Evolutionary conservation across 2,797 vertebrate genomes (phyloP), one percentile per base, ranked within the genome.

Genomic region (Nyctibius grandis): DNA sequence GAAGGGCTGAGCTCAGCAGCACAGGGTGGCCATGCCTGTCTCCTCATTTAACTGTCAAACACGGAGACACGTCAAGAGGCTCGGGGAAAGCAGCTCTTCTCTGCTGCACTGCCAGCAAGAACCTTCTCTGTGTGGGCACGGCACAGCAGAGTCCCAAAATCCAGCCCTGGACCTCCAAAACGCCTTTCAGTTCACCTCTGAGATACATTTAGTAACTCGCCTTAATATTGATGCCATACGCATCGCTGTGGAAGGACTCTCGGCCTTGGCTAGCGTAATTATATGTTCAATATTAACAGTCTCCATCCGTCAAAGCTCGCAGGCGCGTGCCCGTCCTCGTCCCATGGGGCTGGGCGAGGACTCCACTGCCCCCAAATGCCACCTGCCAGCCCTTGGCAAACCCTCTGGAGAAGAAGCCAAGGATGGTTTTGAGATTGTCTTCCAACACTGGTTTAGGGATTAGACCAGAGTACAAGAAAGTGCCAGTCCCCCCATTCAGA

Each of bases 241-340:
- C 15, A 50, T 65, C 2, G 7, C 75, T 0, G 47, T 10, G 0
- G 89, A 84, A 89, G 95, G 85, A 75, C 79, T 96, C 86, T 50
- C 4, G 5, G 95, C 89, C 92, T 64, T 78, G 94, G 85, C 95
- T 74, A 21, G 79, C 11, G 0, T 96, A 97, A 97, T 95, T 31
- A 96, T 73, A n/a, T 93, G 79, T 97, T 97, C 95, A 96, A 96
- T 97, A 96, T 96, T 97, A 78, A 95, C 91, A 1, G 77, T 88
- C 82, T 50, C 75, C 95, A 96, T 96, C 91, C 0, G 76, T 97
- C 96, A 96, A 65, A 84, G 65, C 91, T 91, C 8, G 0, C 60
- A 0, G 8, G 84, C 2, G 1, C 22, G n/a, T 36, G 56, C 83
- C 69, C 1, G 1, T 72, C 84, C 74, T 80, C 19, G 0, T 57